Conservation (phyloP, 2,797 vertebrate species). For the Catharus ustulatus region DNA sequence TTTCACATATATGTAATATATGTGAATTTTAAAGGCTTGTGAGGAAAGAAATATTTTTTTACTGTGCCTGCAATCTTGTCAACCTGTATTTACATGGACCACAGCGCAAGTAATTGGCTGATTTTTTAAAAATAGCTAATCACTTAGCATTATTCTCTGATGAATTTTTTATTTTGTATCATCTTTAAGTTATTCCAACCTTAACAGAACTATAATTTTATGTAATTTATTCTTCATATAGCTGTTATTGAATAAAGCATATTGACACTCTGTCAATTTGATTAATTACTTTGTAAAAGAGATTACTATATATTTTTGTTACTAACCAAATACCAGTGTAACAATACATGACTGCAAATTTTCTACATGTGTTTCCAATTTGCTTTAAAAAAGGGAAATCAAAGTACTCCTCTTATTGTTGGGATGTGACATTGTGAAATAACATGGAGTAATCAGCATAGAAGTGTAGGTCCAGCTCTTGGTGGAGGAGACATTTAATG, state of each 20-base stretch:
- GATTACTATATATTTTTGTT: neutral
- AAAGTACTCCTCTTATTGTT: neutral
- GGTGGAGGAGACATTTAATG: neutral
- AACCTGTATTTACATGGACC: too few relatives aligned
- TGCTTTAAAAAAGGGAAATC: neutral
- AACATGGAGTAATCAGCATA: neutral
- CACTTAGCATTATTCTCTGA: neutral
- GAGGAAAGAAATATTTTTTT: neutral
- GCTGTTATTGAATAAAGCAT: neutral
- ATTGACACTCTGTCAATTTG: neutral
- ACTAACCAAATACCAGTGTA: neutral
- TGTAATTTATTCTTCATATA: neutral
- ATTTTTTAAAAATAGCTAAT: neutral
- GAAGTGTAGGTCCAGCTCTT: neutral
- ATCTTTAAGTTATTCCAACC: neutral
- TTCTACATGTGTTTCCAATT: neutral
- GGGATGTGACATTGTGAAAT: neutral
- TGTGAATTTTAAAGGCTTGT: neutral
- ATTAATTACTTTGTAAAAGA: neutral
- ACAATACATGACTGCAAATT: neutral
- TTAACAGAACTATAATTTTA: neutral
- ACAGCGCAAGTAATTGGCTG: neutral
- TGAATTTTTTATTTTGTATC: neutral
- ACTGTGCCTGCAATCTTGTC: neutral
- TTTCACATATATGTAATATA: neutral